phyloP scores from a whole-genome alignment of 2,113 vertebrate species.

The Corapipo altera region DNA sequence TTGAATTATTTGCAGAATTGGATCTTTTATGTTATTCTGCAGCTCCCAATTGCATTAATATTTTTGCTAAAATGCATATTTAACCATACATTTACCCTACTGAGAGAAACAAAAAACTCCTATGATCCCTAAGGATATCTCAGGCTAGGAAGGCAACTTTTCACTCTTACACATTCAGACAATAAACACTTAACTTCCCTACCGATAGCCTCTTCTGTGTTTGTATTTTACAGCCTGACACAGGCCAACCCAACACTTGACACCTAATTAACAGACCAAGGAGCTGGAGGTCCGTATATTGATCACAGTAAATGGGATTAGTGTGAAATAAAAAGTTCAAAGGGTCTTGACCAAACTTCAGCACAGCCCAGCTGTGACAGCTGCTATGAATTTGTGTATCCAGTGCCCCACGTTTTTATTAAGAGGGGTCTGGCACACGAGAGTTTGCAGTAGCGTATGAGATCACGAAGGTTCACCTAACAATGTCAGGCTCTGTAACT shows the following conservation, averaged over 20 bases:
- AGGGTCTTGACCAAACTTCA: constrained; percentile 68
- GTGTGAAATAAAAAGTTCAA: constrained; percentile 70
- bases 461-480: constrained; percentile 34
- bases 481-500: constrained; percentile 56
- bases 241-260: constrained; percentile 62
- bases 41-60: background rate
- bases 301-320: constrained; percentile 71
- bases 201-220: constrained; percentile 19
- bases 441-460: background rate
- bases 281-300: constrained; percentile 64
- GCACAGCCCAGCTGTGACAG: constrained; percentile 58
- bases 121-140: background rate
- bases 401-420: constrained; percentile 41
- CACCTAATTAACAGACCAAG: constrained; percentile 67
- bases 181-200: constrained; percentile 63
- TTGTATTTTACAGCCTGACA: constrained; percentile 65
- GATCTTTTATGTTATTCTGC: background rate
- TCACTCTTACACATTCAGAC: constrained; percentile 25
- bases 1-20: background rate
- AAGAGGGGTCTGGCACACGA: background rate
- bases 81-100: background rate
- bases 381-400: constrained; percentile 57
- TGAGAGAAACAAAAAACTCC: background rate
- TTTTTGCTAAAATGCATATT: background rate
- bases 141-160: background rate